These are phyloP conservation scores for Anser brachyrhynchus DNA, from an alignment of 2,113 vertebrate species.

Conservation along the genomic window DNA sequence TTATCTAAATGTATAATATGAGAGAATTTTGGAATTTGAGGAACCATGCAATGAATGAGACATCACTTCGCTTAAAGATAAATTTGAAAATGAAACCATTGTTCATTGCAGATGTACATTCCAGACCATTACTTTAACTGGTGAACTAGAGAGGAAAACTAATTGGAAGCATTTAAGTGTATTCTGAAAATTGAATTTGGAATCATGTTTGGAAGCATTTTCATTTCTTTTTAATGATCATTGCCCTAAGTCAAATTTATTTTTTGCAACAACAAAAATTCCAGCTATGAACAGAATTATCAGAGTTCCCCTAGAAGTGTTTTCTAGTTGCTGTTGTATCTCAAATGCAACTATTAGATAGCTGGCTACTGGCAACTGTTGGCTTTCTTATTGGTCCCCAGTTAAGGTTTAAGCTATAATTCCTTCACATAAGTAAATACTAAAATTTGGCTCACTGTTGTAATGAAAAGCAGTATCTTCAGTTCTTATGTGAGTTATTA, in stretches of 20 bases:
- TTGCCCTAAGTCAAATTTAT: background rate
- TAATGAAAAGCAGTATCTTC: background rate
- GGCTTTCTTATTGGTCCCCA: background rate
- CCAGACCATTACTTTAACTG: background rate
- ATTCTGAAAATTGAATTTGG: background rate
- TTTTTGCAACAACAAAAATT: background rate
- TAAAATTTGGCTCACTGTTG: background rate
- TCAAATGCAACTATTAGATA: background rate
- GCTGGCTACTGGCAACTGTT: background rate
- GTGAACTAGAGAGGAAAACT: slow-evolving; percentile 19
- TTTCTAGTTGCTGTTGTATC: background rate
- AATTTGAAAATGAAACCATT: slow-evolving; percentile 28
- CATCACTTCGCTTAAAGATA: slow-evolving; percentile 13
- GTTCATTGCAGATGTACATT: slow-evolving; percentile 14
- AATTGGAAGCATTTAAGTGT: background rate
- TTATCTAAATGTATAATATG: background rate
- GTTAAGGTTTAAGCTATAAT: background rate
- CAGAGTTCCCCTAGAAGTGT: background rate
- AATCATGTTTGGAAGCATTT: background rate
- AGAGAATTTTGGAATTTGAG: slow-evolving; percentile 8
- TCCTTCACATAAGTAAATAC: background rate
- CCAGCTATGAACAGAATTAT: background rate
- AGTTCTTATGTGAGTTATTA: background rate
- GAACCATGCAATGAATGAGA: slow-evolving; percentile 9
- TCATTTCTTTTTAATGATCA: background rate